Percentiles rank a stretch among this genome's conserved stretches.
phyloP scores from a whole-genome alignment of 1,140 invertebrate species.

The Drosophila tropicalis region DNA sequence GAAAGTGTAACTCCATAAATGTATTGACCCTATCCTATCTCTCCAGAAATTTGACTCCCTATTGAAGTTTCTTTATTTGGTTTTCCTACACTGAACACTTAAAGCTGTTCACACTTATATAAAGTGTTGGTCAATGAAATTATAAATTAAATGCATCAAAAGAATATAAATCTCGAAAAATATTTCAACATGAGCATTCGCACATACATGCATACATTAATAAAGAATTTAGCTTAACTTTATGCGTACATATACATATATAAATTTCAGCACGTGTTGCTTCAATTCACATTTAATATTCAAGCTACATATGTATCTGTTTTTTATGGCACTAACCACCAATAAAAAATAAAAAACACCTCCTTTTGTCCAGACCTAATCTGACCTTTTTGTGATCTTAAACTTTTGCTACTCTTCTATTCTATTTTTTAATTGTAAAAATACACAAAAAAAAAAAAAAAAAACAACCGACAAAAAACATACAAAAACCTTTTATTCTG shows the following conservation, averaged over 20 bases:
- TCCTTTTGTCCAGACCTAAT: not conserved
- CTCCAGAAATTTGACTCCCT: too few species aligned
- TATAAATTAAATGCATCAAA: not conserved
- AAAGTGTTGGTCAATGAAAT: too few species aligned
- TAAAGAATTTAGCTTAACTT: not conserved
- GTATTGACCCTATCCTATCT: too few species aligned
- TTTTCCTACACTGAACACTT: too few species aligned
- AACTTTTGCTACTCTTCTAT: slow-evolving; percentile 1
- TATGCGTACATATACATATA: too few species aligned
- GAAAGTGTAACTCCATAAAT: too few species aligned
- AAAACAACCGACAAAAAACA: too few species aligned
- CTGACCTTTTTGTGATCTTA: not conserved
- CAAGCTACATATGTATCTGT: not conserved
- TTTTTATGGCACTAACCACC: not conserved
- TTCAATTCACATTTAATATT: not conserved
- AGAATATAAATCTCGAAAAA: too few species aligned
- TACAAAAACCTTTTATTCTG: slow-evolving; percentile 6
- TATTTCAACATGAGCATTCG: too few species aligned
- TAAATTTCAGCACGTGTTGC: not conserved
- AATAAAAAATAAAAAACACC: not conserved
- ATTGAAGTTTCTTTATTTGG: too few species aligned
- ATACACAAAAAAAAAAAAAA: not conserved
- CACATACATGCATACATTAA: too few species aligned
- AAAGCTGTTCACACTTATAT: too few species aligned
- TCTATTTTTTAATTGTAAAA: not conserved